These are phyloP conservation scores for Chroicocephalus ridibundus DNA, from an alignment of 2,113 vertebrate genomes.

Conservation along the genomic window DNA sequence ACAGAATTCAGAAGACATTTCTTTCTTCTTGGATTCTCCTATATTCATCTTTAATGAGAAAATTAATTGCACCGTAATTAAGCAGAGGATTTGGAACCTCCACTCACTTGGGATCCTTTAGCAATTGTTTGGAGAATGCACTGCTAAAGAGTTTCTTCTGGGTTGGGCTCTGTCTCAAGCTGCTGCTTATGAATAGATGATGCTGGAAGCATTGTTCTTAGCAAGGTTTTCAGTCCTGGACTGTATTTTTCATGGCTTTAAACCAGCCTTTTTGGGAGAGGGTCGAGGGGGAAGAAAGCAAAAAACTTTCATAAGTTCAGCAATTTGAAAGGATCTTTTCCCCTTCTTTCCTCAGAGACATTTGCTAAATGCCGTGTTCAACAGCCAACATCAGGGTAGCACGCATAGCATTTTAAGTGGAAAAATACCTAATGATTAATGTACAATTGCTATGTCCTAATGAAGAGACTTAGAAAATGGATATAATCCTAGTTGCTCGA, in stretches of 20 bases:
- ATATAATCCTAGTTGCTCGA: not conserved
- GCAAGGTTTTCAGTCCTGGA: not conserved
- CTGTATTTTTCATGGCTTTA: not conserved
- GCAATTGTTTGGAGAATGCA: not conserved
- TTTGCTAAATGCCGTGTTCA: not conserved
- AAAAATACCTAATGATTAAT: not conserved
- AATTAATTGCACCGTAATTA: not conserved
- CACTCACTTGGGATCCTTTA: not conserved
- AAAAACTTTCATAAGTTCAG: not conserved
- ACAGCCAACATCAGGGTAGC: not conserved
- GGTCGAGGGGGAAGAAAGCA: not conserved
- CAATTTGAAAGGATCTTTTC: not conserved
- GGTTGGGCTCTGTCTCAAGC: not conserved
- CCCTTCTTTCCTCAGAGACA: not conserved
- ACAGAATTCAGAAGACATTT: not conserved
- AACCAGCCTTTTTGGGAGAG: not conserved
- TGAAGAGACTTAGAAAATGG: not conserved
- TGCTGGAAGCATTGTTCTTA: conserved; percentile 4
- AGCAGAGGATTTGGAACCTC: not conserved
- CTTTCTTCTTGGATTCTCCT: not conserved
- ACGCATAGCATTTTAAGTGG: not conserved
- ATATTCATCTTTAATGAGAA: not conserved
- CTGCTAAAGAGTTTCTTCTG: not conserved
- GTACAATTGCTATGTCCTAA: not conserved
- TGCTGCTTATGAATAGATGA: conserved; percentile 12